phyloP scores from a whole-genome alignment of 2,888 invertebrate species.

The Melanophora roralis region DNA sequence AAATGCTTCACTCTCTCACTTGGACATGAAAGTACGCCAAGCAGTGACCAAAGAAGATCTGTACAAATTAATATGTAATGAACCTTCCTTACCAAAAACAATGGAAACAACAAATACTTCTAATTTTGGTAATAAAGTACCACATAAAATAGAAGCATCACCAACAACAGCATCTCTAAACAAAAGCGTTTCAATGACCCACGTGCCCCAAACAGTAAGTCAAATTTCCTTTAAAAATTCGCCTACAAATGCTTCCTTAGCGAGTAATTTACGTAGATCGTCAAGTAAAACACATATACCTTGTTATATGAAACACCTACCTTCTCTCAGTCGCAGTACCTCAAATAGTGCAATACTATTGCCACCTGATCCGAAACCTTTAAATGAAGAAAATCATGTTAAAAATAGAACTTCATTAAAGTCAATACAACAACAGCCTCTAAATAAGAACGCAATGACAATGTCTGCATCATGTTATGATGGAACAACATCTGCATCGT shows the following conservation, averaged over 20 bases:
- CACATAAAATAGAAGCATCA: constrained; percentile 66
- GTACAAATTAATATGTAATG: constrained; percentile 76
- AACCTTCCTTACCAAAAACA: constrained; percentile 66
- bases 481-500: constrained; percentile 44
- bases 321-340: constrained; percentile 74
- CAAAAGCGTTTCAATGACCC: constrained; percentile 75
- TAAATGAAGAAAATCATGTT: constrained; percentile 29
- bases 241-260: constrained; percentile 1
- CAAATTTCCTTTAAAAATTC: neutral
- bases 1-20: constrained; percentile 75
- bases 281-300: constrained; percentile 75
- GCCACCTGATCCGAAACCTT: constrained; percentile 60
- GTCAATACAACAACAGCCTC: constrained; percentile 30
- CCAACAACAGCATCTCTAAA: constrained; percentile 66
- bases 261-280: constrained; percentile 67
- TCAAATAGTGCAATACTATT: constrained; percentile 75
- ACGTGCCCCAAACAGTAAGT: constrained; percentile 68
- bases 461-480: constrained; percentile 55
- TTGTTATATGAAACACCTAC: constrained; percentile 74
- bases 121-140: constrained; percentile 69
- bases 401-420: constrained; percentile 33
- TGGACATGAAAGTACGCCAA: constrained; percentile 75
- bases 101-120: neutral
- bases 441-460: constrained; percentile 34
- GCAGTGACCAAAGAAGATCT: constrained; percentile 76